Base-by-base conservation (phyloP, 2,797 vertebrate genomes). In the Nothura maculosa region DNA sequence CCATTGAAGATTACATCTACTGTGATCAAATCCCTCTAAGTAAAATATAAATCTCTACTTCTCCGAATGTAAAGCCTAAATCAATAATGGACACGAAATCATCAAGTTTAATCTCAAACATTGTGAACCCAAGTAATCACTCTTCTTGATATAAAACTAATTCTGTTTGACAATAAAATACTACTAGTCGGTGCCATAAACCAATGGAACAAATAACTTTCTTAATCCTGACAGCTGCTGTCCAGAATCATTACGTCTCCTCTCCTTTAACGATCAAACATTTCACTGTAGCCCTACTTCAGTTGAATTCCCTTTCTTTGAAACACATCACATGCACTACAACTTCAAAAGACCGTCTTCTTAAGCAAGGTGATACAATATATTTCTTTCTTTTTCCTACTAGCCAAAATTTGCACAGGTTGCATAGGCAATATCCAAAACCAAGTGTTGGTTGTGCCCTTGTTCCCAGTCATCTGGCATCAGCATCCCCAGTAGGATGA, bases 91-190 rank as follows among this genome's bases (percentile, higher is more conserved):
- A 96, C 92, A 94, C 66, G 89, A 94, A 95, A 96, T 97, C 96
- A 94, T 96, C 95, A 96, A 92, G 85, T 95, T 95, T 96, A 96
- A 96, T 97, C 96, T 96, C 92, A 94, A 94, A 91, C 81, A 92
- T 85, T 77, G 91, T 48, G 74, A 96, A 90, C 57, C 74, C 61
- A 43, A 96, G 93, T 90, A 96, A 96, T 97, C 90, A 87, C 93
- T 96, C 95, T 96, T 94, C 88, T 95, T 96, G 96, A 95, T 97
- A 96, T 79, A 91, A 95, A 96, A 96, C 92, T 95, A 97, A 97
- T 97, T 97, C 94, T 86, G 55, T 90, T 93, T 92, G 94, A 96
- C 96, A 96, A 90, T 96, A 96, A 97, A 97, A 96, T 95, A 93
- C 83, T 92, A 81, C 87, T 85, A 36, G 63, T 77, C 87, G 87